Evolutionary conservation across 2,888 invertebrate species (phyloP).

Genomic region (Idaea biselata): DNA sequence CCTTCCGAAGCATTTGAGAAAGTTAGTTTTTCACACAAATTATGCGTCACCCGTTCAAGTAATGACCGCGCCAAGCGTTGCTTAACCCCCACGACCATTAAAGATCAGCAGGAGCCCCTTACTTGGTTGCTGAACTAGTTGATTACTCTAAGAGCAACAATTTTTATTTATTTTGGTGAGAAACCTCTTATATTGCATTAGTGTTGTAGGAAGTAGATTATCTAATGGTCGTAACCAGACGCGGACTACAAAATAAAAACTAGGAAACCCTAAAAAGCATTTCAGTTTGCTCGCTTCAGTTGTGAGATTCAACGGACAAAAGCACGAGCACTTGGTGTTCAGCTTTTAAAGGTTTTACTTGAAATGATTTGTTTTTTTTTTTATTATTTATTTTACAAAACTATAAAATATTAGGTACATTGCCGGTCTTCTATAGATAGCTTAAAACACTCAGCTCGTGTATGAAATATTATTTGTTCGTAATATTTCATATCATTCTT

Average conservation of each 20-base stretch:
- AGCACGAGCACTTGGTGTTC: conserved; percentile 11
- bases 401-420: too few relatives aligned
- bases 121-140: too few relatives aligned
- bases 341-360: background rate
- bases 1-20: too few relatives aligned
- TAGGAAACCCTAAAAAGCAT: conserved; percentile 26
- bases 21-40: too few relatives aligned
- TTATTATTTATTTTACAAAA: background rate
- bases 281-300: conserved; percentile 37
- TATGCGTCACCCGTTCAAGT: too few relatives aligned
- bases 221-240: conserved; percentile 54
- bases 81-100: too few relatives aligned
- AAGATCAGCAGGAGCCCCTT: too few relatives aligned
- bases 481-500: too few relatives aligned
- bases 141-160: background rate
- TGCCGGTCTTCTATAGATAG: too few relatives aligned
- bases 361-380: background rate
- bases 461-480: too few relatives aligned
- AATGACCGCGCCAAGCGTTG: too few relatives aligned
- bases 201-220: conserved; percentile 48
- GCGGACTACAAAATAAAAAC: conserved; percentile 38
- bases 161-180: conserved; percentile 4
- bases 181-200: conserved; percentile 49
- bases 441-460: too few relatives aligned
- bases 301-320: conserved; percentile 32